Evolutionary conservation across 92 coral and sea anemone genomes (phyloP), one percentile per base, ranked within the genome.

Genomic region (Isaurus tuberculatus): DNA sequence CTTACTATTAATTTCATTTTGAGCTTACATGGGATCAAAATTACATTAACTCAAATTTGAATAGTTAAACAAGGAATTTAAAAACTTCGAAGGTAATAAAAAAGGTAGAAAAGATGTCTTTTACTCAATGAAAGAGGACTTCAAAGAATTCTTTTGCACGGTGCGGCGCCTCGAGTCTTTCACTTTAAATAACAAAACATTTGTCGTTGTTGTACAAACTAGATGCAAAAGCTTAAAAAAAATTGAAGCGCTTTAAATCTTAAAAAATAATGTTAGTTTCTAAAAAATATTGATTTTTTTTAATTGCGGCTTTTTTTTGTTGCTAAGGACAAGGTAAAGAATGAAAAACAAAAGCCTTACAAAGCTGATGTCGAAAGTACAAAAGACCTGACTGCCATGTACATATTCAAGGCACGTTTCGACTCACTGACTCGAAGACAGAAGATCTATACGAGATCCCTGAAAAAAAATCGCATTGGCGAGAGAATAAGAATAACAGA

Each of bases 371-470:
- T 23, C 60, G 69, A 77, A 77, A 33, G 23, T 17, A 20, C 55
- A 7, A 31, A 23, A 77, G 14, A 6, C 22, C 7, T 5, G 2
- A 10, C 11, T 13, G 17, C 2, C 31, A 77, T 32, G 51, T 22
- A 63, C 22, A 28, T 58, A 77, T 77, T 57, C 82, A 77, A 4
- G 31, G 49, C 82, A 77, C 70, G 82, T 34, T 77, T 36, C 48
- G 1, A 25, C 11, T 75, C 16, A 13, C 11, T 43, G 20, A 27
- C n/a, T 2, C 8, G 30, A 15, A 37, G 40, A 63, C 8, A 57
- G 69, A 53, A 20, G 27, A 57, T 77, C 13, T 58, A 33, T 4
- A 27, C 55, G 2, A 58, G 15, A 9, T 36, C 4, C 33, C 13
- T 10, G 23, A 65, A 32, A 7, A 33, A 9, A 8, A 0, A 7